Conservation (phyloP, 2,113 vertebrate genomes). For the Melanerpes aurifrons region DNA sequence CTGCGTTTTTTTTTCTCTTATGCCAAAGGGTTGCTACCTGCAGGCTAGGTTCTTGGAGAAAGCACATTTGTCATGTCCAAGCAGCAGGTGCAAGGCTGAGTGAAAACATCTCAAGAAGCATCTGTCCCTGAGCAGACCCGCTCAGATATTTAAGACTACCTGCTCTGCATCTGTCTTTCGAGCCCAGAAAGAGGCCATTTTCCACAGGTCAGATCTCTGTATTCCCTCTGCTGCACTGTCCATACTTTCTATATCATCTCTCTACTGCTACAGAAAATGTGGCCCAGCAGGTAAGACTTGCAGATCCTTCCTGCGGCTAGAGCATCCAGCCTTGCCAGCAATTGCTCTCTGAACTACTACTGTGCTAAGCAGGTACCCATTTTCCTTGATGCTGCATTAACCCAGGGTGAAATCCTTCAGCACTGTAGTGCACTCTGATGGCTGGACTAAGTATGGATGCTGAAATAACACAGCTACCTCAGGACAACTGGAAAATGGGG, state of each 20-base stretch:
- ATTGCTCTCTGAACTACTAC: neutral
- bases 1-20: neutral
- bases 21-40: slow-evolving; percentile 39
- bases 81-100: neutral
- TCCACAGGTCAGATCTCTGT: neutral
- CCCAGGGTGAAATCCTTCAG: neutral
- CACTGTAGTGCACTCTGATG: neutral
- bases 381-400: neutral
- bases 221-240: neutral
- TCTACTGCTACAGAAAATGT: neutral
- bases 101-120: neutral
- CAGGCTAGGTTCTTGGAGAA: neutral
- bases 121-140: neutral
- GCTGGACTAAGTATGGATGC: neutral
- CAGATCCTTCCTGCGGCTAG: neutral
- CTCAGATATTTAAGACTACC: neutral
- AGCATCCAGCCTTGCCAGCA: neutral
- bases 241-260: fast-evolving
- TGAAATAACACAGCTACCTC: neutral
- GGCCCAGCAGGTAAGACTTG: neutral
- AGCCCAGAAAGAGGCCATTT: neutral
- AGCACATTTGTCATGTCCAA: neutral
- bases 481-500: neutral
- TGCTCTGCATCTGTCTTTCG: neutral
- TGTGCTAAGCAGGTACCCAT: neutral